Evolutionary conservation across 2,888 invertebrate genomes (phyloP).

Genomic region (Scotopteryx bipunctaria): DNA sequence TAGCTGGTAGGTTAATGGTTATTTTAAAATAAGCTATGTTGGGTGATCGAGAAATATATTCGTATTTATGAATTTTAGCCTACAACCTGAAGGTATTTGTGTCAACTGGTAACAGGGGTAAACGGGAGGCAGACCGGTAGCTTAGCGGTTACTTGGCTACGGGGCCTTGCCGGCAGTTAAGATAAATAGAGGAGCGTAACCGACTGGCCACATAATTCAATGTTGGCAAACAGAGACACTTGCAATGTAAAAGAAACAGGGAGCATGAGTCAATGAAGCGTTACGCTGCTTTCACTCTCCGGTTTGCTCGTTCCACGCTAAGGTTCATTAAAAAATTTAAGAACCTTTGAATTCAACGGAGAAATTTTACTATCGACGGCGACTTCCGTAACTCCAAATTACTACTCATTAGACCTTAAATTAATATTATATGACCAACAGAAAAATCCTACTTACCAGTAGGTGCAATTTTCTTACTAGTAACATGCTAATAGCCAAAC

Average conservation of each 20-base stretch:
- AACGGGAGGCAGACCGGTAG: too few relatives aligned
- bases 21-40: too few relatives aligned
- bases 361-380: conserved; percentile 14
- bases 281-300: conserved; percentile 72
- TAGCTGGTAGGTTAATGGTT: too few relatives aligned
- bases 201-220: conserved; percentile 46
- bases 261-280: conserved; percentile 64
- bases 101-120: too few relatives aligned
- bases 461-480: background rate
- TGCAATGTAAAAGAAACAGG: conserved; percentile 52
- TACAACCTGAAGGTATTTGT: too few relatives aligned
- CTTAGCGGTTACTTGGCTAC: too few relatives aligned
- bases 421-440: background rate
- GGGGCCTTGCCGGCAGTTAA: conserved; percentile 30
- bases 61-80: too few relatives aligned
- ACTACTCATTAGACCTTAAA: background rate
- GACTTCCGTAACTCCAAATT: background rate
- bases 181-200: conserved; percentile 49
- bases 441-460: background rate
- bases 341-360: conserved; percentile 24
- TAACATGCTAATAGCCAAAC: background rate
- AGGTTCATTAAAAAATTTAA: conserved; percentile 43
- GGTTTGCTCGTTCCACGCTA: conserved; percentile 48
- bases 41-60: too few relatives aligned
- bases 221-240: conserved; percentile 62